Conservation (phyloP, 2,797 vertebrate species). For the Rachycentron canadum region DNA sequence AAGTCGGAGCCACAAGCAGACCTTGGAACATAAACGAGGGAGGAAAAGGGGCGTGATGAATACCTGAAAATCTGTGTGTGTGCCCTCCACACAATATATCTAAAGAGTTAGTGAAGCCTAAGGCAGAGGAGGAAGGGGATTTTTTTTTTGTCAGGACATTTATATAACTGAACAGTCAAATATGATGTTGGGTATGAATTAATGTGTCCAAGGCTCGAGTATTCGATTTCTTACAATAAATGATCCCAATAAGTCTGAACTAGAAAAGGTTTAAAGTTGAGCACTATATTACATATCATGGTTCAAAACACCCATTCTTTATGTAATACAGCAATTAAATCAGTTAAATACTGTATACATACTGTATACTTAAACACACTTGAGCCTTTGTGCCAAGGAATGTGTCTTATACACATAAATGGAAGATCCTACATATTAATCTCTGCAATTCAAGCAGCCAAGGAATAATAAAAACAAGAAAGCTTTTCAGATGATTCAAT, state of each 20-base stretch:
- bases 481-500: constrained; percentile 17
- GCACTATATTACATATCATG: no score
- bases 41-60: constrained; percentile 62
- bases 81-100: constrained; percentile 50
- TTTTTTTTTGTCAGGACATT: constrained; percentile 38
- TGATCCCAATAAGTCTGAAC: constrained; percentile 2
- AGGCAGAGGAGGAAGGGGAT: constrained; percentile 15
- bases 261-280: no score
- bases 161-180: constrained; percentile 40
- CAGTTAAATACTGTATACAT: constrained; percentile 16
- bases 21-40: constrained; percentile 65
- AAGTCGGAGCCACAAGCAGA: constrained; percentile 71
- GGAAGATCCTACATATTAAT: background rate
- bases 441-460: background rate
- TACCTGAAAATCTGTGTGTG: constrained; percentile 71
- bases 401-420: constrained; percentile 31
- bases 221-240: constrained; percentile 6
- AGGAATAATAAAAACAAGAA: constrained; percentile 12
- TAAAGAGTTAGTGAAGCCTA: constrained; percentile 40
- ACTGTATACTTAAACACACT: constrained; percentile 15
- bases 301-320: no score
- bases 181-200: background rate
- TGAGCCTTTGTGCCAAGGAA: constrained; percentile 8
- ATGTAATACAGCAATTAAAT: background rate
- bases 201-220: background rate